Evolutionary conservation across 2,113 vertebrate genomes (phyloP).

Genomic region (Antechinus flavipes): DNA sequence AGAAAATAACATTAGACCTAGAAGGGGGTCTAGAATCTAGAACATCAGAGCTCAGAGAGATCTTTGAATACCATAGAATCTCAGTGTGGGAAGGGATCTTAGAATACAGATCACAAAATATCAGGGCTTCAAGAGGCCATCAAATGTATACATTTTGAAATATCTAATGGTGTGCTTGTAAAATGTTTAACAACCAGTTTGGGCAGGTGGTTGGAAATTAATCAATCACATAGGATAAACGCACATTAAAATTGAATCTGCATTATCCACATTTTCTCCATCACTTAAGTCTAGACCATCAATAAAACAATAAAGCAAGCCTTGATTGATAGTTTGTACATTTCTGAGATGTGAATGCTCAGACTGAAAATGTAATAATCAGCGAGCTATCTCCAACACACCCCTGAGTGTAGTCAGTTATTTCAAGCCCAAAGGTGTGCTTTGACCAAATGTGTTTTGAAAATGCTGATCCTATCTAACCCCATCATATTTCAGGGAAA

Average conservation of each 20-base stretch:
- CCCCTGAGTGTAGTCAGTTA: not conserved
- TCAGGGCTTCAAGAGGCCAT: too few species aligned
- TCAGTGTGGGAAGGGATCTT: not conserved
- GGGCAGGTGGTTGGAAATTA: not conserved
- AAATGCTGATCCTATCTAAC: not conserved
- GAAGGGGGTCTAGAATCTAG: not conserved
- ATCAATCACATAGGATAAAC: not conserved
- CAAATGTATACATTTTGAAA: not conserved
- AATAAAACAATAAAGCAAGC: not conserved
- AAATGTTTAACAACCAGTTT: not conserved
- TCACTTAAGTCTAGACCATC: not conserved
- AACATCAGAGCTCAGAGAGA: not conserved
- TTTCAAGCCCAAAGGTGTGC: not conserved
- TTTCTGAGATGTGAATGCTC: not conserved
- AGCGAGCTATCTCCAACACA: too few species aligned
- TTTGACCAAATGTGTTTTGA: not conserved
- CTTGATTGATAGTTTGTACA: not conserved
- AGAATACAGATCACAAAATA: not conserved
- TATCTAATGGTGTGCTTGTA: not conserved
- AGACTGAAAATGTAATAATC: not conserved
- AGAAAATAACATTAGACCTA: not conserved
- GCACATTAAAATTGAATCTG: not conserved
- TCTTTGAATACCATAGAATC: not conserved
- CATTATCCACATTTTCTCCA: not conserved
- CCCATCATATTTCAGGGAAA: not conserved